Base-by-base conservation (phyloP, 2,113 vertebrate genomes). In the Pteronura brasiliensis region DNA sequence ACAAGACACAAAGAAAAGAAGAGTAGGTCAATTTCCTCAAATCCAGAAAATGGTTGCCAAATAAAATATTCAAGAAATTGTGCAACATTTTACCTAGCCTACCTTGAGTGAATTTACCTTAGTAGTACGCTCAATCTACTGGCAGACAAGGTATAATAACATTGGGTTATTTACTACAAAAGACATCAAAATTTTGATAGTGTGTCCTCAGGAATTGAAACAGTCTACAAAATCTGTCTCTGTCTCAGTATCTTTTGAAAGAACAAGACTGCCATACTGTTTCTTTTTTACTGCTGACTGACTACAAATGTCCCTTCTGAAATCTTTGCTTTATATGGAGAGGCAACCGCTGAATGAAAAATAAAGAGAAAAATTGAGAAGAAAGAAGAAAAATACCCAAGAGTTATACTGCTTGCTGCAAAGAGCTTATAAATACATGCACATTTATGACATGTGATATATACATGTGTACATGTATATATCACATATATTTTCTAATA, bases 341-440 rank as follows among this genome's bases (percentile, higher is more conserved):
- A 94, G 23, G 9, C 44, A 44, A 90, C 27, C 31, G 8, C 1
- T 65, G 47, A 27, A 59, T 55, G 29, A 82, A 76, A 90, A 44
- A 96, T 59, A 93, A 67, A 93, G 23, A 94, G 57, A 95, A 94
- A 92, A 65, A 80, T 0, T 92, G 25, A 36, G 42, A 61, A 57
- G 71, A 80, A 74, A 72, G 77, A 74, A 74, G 39, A 94, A 86
- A 84, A 88, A 76, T 39, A 52, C 59, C 13, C 25, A 96, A 76
- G 20, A 77, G 23, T 71, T 42, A 71, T 61, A 63, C n/a, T 88
- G 9, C 39, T 52, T 67, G 36, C 61, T 88, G 21, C 2, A 47
- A 79, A 42, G 55, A 55, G 57, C 44, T 90, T 63, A 52, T 47
- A 81, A 10, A 61, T 82, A 39, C 12, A 12, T 42, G 36, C 6